These are phyloP conservation scores for Microctenopoma lineatum DNA, from an alignment of 2,797 vertebrate genomes.

Conservation along the genomic window DNA sequence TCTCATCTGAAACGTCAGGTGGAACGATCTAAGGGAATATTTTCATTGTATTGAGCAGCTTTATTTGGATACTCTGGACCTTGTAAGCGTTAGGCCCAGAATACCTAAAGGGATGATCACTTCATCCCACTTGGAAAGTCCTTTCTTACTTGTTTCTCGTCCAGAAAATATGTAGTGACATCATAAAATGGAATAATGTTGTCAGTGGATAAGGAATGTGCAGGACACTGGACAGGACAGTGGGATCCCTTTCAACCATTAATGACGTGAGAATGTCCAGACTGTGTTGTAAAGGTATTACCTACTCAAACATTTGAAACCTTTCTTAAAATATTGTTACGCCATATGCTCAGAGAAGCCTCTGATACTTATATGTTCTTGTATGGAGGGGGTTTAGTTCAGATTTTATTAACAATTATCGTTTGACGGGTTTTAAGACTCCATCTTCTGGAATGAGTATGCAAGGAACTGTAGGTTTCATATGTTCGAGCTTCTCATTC, in stretches of 20 bases:
- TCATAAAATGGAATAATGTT: conserved; percentile 57
- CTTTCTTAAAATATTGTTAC: too few relatives aligned
- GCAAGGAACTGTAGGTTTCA: background rate
- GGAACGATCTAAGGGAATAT: conserved; percentile 50
- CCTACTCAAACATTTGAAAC: too few relatives aligned
- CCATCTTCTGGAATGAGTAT: too few relatives aligned
- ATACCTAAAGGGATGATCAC: conserved; percentile 49
- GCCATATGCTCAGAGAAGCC: too few relatives aligned
- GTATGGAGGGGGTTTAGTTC: too few relatives aligned
- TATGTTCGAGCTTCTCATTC: conserved; percentile 37
- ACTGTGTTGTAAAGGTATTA: background rate
- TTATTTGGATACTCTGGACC: conserved; percentile 40
- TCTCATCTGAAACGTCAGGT: conserved; percentile 44
- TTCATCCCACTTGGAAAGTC: conserved; percentile 64
- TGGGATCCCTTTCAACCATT: background rate
- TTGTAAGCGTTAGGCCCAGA: conserved; percentile 43
- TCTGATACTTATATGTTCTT: too few relatives aligned
- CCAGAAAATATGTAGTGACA: conserved; percentile 47
- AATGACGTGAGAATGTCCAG: background rate
- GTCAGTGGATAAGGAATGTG: conserved; percentile 49
- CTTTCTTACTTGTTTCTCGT: conserved; percentile 36
- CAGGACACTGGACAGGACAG: conserved; percentile 39
- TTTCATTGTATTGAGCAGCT: conserved; percentile 56
- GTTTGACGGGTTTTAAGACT: too few relatives aligned
- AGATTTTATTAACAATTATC: too few relatives aligned